These are phyloP conservation scores for Platygyra sinensis DNA, from an alignment of 64 coral and sea anemone genomes.

Conservation along the genomic window DNA sequence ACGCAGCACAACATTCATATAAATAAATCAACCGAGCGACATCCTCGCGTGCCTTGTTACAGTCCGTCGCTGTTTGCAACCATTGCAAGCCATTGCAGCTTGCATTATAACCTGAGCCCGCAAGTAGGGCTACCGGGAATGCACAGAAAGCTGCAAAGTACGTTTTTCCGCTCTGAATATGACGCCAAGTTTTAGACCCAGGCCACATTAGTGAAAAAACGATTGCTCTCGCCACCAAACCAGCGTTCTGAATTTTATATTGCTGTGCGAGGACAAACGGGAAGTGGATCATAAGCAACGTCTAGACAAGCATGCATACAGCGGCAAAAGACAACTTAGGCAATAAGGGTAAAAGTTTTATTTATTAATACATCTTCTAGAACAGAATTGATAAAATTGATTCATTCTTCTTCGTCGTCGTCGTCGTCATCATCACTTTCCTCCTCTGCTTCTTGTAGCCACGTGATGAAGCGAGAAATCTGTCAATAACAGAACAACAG, in stretches of 20 bases:
- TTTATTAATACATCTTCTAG: not conserved
- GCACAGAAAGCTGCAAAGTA: too few relatives aligned
- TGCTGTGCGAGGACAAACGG: not conserved
- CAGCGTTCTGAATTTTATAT: not conserved
- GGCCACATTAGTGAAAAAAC: too few relatives aligned
- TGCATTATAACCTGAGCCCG: too few relatives aligned
- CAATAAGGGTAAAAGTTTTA: not conserved
- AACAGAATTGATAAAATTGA: not conserved
- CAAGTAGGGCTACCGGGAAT: too few relatives aligned
- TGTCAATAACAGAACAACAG: constrained; percentile 22
- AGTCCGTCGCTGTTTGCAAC: too few relatives aligned
- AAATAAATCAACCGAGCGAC: too few relatives aligned
- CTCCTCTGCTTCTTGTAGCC: constrained; percentile 97
- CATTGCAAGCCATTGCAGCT: too few relatives aligned
- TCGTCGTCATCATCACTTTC: constrained; percentile 83
- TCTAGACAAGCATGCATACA: not conserved
- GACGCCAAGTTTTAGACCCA: too few relatives aligned
- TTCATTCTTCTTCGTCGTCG: constrained; percentile 30
- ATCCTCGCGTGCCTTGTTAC: too few relatives aligned
- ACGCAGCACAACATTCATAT: too few relatives aligned
- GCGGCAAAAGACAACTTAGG: not conserved
- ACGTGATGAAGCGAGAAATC: constrained; percentile 93
- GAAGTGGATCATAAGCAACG: not conserved
- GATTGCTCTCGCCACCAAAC: too few relatives aligned
- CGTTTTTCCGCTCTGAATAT: too few relatives aligned